A percentile compares a stretch with the other conserved stretches of the same genome.
Conservation (phyloP, 1,140 invertebrate species). For the Apis dorsata region DNA sequence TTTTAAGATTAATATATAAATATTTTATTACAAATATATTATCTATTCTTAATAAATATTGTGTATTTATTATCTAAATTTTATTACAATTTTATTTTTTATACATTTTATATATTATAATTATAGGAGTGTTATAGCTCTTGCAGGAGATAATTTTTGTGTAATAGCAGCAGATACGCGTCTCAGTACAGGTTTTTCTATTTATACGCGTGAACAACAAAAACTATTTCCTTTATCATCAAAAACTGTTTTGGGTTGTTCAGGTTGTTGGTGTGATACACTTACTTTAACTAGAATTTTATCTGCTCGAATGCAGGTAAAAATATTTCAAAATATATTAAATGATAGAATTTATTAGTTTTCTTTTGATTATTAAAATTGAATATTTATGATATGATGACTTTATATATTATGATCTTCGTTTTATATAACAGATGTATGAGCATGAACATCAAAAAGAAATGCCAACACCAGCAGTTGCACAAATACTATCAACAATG, state of each 20-base stretch:
- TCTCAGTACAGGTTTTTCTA: slow-evolving; percentile 93
- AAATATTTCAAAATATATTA: slow-evolving; percentile 15
- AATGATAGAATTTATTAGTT: not conserved
- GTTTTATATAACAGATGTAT: slow-evolving; percentile 88
- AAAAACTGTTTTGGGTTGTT: slow-evolving; percentile 91
- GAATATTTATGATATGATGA: not conserved
- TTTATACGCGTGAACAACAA: slow-evolving; percentile 92
- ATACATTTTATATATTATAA: slow-evolving; percentile 19
- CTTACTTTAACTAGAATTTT: slow-evolving; percentile 93
- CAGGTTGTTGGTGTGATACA: slow-evolving; percentile 99
- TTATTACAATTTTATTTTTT: not conserved
- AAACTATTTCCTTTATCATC: slow-evolving; percentile 91
- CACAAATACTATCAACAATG: slow-evolving; percentile 97
- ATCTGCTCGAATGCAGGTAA: slow-evolving; percentile 90
- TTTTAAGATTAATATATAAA: not conserved
- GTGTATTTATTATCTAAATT: not conserved
- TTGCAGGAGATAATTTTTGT: slow-evolving; percentile 89
- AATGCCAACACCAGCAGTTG: slow-evolving; percentile 95
- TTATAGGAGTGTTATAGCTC: slow-evolving; percentile 91
- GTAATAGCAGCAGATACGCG: slow-evolving; percentile 94
- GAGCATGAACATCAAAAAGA: slow-evolving; percentile 96
- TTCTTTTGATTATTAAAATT: not conserved
- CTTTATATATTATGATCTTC: not conserved
- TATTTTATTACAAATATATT: slow-evolving; percentile 6
- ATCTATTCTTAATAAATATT: not conserved